These are phyloP conservation scores for Papilio dardanus DNA, from an alignment of 1,140 invertebrate genomes.

Conservation along the genomic window DNA sequence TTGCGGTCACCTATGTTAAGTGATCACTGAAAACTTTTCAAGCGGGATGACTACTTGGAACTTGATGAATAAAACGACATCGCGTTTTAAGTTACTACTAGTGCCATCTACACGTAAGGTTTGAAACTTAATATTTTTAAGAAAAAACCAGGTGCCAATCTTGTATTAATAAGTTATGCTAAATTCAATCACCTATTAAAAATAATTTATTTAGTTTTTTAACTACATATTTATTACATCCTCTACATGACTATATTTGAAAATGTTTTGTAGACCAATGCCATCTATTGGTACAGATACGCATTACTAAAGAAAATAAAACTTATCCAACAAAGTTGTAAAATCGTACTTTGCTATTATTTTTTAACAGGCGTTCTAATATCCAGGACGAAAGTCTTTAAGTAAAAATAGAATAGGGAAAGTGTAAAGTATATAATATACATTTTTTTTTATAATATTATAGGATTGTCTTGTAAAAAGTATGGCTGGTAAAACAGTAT, in stretches of 20 bases:
- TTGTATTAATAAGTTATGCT: not conserved
- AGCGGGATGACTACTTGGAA: not conserved
- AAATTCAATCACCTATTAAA: not conserved
- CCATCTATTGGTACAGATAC: not conserved
- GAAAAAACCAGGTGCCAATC: not conserved
- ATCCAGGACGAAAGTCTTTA: not conserved
- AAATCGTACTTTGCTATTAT: not conserved
- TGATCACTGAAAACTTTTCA: not conserved
- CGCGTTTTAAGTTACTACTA: not conserved
- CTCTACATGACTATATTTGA: not conserved
- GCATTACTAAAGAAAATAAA: not conserved
- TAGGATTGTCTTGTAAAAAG: too few relatives aligned
- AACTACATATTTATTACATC: not conserved
- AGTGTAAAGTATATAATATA: too few relatives aligned
- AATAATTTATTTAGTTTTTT: not conserved
- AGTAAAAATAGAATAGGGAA: not conserved
- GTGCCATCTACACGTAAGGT: not conserved
- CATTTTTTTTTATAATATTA: too few relatives aligned
- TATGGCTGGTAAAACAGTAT: too few relatives aligned
- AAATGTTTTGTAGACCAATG: not conserved
- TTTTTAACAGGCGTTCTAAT: not conserved
- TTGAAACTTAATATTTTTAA: not conserved
- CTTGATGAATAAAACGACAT: not conserved
- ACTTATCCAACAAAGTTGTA: not conserved
- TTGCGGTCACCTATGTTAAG: constrained; percentile 20